Percentiles rank a stretch among this genome's conserved stretches.
Conservation (phyloP, 2,113 vertebrate species). For the Rana temporaria region DNA sequence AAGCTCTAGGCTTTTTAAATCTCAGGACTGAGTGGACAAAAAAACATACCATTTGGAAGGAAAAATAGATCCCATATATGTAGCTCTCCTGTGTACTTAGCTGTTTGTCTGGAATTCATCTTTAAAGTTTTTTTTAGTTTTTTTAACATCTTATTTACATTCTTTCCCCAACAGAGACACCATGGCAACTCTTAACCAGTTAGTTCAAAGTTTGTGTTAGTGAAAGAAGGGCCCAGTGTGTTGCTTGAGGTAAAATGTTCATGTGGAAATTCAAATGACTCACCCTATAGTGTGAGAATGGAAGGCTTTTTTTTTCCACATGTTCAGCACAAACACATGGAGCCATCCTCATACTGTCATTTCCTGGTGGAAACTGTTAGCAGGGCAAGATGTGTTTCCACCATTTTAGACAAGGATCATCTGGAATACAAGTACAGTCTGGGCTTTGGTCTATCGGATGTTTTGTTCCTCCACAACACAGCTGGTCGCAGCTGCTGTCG, state of each 20-base stretch:
- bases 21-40: too few species aligned
- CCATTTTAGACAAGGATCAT: constrained; percentile 55
- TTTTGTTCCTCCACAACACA: constrained; percentile 54
- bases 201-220: background rate
- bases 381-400: constrained; percentile 28
- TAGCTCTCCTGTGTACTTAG: background rate
- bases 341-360: constrained; percentile 46
- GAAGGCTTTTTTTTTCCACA: constrained; percentile 29
- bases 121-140: background rate
- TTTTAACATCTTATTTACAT: constrained; percentile 22
- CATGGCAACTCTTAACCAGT: constrained; percentile 10
- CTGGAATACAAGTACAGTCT: constrained; percentile 38
- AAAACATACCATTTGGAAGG: background rate
- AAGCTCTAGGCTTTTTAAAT: background rate
- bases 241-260: constrained; percentile 40
- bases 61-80: background rate
- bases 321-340: constrained; percentile 41
- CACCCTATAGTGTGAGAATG: constrained; percentile 36
- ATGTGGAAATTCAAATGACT: constrained; percentile 38
- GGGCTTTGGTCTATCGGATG: constrained; percentile 56
- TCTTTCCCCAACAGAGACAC: constrained; percentile 17
- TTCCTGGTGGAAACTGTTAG: constrained; percentile 28
- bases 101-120: background rate
- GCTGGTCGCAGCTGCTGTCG: constrained; percentile 76
- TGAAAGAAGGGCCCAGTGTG: constrained; percentile 30